These are phyloP conservation scores for Danionella cerebrum DNA, from an alignment of 2,113 vertebrate genomes.

Conservation along the genomic window DNA sequence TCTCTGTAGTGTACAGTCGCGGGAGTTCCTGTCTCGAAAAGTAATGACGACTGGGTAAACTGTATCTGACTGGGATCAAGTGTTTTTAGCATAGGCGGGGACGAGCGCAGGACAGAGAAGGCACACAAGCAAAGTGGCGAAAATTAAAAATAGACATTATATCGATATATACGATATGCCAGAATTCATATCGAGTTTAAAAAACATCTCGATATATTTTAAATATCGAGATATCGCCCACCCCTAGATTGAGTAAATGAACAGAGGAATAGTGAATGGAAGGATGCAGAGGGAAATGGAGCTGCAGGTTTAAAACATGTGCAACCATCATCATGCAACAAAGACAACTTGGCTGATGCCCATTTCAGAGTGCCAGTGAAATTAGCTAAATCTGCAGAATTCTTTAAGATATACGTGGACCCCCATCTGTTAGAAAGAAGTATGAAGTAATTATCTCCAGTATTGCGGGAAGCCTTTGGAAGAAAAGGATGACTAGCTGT, in stretches of 20 bases:
- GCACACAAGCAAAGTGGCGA: no score
- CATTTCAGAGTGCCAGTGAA: background rate
- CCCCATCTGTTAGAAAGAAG: background rate
- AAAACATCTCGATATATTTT: no score
- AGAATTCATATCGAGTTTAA: no score
- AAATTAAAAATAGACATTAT: no score
- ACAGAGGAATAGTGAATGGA: background rate
- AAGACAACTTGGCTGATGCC: background rate
- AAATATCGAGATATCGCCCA: background rate
- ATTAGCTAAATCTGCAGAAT: slow-evolving; percentile 11
- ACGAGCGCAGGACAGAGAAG: no score
- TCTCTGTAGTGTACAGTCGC: no score
- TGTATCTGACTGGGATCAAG: no score
- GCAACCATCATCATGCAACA: background rate
- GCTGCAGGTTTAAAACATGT: slow-evolving; percentile 18
- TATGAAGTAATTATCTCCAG: slow-evolving; percentile 23
- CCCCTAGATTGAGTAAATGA: background rate
- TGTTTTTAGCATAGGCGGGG: no score
- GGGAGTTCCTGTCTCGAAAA: no score
- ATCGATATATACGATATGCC: no score
- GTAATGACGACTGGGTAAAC: no score
- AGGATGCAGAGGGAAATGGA: slow-evolving; percentile 9
- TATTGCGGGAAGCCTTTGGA: slow-evolving; percentile 3
- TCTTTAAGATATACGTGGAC: slow-evolving; percentile 11
- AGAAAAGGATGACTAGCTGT: slow-evolving; percentile 2